Conservation (phyloP, 2,888 invertebrate species). For the Cordilura impudica region DNA sequence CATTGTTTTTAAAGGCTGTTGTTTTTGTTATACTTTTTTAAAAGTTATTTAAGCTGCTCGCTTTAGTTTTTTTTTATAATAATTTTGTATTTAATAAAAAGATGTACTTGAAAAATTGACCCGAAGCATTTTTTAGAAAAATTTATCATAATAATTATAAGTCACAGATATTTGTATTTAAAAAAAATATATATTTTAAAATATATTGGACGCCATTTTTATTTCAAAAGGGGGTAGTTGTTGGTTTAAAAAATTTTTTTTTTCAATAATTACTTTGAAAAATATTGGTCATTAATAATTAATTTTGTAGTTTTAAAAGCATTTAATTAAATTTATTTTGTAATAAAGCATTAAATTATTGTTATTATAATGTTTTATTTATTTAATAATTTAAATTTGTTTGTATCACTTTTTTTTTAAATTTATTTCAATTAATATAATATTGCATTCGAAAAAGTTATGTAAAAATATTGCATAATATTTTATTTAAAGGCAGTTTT, state of each 20-base stretch:
- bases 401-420: conserved; percentile 28
- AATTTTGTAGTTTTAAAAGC: background rate
- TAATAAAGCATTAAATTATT: conserved; percentile 25
- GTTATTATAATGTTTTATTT: conserved; percentile 20
- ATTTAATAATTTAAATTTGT: conserved; percentile 10
- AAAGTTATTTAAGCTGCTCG: background rate
- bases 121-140: background rate
- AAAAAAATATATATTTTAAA: conserved; percentile 21
- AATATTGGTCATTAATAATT: conserved; percentile 57
- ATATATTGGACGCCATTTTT: conserved; percentile 57
- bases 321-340: conserved; percentile 15
- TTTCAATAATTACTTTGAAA: conserved; percentile 23
- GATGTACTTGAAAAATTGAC: too few species aligned
- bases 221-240: conserved; percentile 19
- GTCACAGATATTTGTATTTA: conserved; percentile 13
- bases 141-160: too few species aligned
- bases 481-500: conserved; percentile 53
- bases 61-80: background rate
- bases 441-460: too few species aligned
- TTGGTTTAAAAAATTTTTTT: conserved; percentile 36
- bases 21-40: background rate
- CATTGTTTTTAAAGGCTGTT: conserved; percentile 40
- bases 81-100: background rate
- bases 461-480: conserved; percentile 48
- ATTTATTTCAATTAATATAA: too few species aligned